Evolutionary conservation across 2,888 invertebrate species (phyloP).

Genomic region (Ochropleura leucogaster): DNA sequence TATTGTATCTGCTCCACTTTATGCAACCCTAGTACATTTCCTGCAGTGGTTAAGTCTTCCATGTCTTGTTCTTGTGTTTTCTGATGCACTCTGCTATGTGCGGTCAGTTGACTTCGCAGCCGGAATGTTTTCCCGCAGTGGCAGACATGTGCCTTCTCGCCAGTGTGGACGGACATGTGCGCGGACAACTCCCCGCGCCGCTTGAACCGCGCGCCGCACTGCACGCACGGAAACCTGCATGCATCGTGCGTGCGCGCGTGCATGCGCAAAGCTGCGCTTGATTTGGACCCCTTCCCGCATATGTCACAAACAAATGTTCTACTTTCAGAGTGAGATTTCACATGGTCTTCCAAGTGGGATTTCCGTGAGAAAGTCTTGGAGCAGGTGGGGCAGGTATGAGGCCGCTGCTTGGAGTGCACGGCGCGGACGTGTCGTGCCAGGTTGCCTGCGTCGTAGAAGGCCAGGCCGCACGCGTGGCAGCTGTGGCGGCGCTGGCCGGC

Average conservation of each 20-base stretch:
- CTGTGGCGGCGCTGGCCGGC: constrained; percentile 80
- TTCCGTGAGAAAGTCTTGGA: constrained; percentile 85
- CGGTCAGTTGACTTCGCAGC: constrained; percentile 76
- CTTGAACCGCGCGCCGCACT: constrained; percentile 90
- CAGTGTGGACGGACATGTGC: constrained; percentile 90
- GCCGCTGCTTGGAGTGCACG: constrained; percentile 85
- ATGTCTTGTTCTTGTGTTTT: not conserved
- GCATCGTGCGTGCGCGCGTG: constrained; percentile 83
- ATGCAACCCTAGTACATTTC: not conserved
- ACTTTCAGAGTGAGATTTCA: constrained; percentile 82
- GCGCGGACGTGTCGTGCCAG: constrained; percentile 88
- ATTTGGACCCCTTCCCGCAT: constrained; percentile 89
- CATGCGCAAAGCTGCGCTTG: constrained; percentile 87
- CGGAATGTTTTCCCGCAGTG: constrained; percentile 89
- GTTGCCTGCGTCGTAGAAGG: constrained; percentile 86
- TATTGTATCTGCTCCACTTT: not conserved
- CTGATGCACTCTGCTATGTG: constrained; percentile 71
- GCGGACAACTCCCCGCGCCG: constrained; percentile 88
- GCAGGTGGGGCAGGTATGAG: constrained; percentile 87
- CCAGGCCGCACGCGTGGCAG: constrained; percentile 89
- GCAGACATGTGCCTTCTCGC: constrained; percentile 89
- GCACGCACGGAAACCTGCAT: constrained; percentile 81
- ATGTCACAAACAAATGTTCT: constrained; percentile 88
- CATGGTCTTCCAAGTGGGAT: constrained; percentile 87
- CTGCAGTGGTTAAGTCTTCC: not conserved